These are phyloP conservation scores for Zaprionus nigranus DNA, from an alignment of 1,140 invertebrate species.

Conservation along the genomic window DNA sequence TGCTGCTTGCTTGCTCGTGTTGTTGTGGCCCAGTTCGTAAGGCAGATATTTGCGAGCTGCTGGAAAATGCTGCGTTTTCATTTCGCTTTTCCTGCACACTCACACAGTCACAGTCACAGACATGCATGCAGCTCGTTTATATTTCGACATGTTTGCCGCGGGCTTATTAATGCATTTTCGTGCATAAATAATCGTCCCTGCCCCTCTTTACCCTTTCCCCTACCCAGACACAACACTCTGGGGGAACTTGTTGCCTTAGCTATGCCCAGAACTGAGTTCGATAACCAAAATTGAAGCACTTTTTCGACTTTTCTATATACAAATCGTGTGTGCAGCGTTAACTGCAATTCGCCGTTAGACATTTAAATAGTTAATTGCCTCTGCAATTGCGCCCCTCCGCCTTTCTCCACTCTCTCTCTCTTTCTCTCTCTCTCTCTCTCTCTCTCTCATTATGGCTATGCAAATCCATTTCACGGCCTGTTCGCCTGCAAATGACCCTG, in stretches of 20 bases:
- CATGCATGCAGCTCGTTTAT: slow-evolving; percentile 22
- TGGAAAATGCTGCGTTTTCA: slow-evolving; percentile 59
- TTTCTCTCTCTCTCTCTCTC: background rate
- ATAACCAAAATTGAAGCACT: background rate
- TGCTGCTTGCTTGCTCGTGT: slow-evolving; percentile 23
- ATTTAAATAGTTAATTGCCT: slow-evolving; percentile 1
- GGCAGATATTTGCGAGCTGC: slow-evolving; percentile 67
- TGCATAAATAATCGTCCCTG: slow-evolving; percentile 51
- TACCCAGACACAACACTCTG: too few relatives aligned
- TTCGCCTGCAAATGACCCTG: slow-evolving; percentile 24
- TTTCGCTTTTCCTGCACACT: slow-evolving; percentile 24
- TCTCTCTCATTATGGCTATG: background rate
- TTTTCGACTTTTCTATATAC: background rate
- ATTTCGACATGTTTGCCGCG: slow-evolving; percentile 37
- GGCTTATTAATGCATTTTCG: slow-evolving; percentile 62
- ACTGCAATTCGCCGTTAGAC: background rate
- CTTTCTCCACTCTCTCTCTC: too few relatives aligned
- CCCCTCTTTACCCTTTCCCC: background rate
- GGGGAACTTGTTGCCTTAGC: background rate
- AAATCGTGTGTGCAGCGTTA: slow-evolving; percentile 1
- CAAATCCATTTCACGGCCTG: slow-evolving; percentile 27
- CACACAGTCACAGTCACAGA: slow-evolving; percentile 36
- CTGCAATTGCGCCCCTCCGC: background rate
- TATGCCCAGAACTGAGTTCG: background rate
- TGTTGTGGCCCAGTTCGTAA: slow-evolving; percentile 40